Conservation (phyloP, 2,113 vertebrate genomes). For the Psittacus erithacus region DNA sequence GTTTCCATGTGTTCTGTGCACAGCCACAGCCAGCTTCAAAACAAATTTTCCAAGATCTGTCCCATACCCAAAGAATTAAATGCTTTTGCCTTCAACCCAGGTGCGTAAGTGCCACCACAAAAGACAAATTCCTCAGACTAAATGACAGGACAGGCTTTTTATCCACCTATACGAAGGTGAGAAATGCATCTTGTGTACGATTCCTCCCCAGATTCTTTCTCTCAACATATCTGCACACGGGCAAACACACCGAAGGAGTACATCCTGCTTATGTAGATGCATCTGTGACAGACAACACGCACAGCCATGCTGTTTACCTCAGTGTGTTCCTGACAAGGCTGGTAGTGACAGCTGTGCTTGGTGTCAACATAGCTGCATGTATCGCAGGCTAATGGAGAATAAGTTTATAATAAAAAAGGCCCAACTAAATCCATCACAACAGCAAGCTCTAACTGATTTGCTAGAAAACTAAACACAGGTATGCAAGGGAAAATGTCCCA, state of each 20-base stretch:
- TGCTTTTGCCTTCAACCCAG: neutral
- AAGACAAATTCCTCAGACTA: neutral
- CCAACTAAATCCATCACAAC: neutral
- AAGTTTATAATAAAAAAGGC: neutral
- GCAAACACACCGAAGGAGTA: neutral
- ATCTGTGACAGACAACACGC: neutral
- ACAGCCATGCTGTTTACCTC: neutral
- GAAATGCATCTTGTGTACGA: neutral
- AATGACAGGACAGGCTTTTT: neutral
- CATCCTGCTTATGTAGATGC: neutral
- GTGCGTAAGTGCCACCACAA: rapidly evolving
- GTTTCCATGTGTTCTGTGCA: neutral
- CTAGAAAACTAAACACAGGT: neutral
- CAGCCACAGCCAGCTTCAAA: neutral
- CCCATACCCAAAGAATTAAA: neutral
- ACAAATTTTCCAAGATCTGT: neutral
- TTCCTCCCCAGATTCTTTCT: neutral
- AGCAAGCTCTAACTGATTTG: neutral
- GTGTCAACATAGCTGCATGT: neutral
- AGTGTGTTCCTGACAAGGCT: neutral
- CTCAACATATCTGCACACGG: neutral
- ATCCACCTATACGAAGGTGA: neutral
- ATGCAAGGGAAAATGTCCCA: neutral
- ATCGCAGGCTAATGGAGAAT: neutral
- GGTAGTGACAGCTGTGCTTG: neutral